phyloP scores from a whole-genome alignment of 2,888 invertebrate genomes.

The Mythimna albipuncta region DNA sequence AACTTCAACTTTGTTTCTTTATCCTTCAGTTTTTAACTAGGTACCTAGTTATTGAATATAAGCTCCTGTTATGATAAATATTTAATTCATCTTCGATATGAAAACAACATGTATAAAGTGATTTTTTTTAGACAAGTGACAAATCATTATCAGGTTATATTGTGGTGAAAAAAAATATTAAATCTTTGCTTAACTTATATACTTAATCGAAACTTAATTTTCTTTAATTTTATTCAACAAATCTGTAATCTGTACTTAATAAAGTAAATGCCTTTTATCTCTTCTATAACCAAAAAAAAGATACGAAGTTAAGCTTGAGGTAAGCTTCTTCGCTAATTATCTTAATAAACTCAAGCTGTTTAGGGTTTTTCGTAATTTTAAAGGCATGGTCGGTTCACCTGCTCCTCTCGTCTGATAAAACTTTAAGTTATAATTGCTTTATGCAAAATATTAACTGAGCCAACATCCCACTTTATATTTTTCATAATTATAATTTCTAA shows the following conservation, averaged over 20 bases:
- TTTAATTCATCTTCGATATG: background rate
- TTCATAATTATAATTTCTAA: constrained; percentile 1
- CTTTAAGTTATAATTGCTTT: constrained; percentile 24
- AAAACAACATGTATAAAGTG: background rate
- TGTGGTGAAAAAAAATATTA: background rate
- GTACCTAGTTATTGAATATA: too few relatives aligned
- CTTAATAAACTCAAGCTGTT: constrained; percentile 47
- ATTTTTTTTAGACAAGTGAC: background rate
- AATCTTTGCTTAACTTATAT: too few relatives aligned
- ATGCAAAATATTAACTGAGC: constrained; percentile 41
- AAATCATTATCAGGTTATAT: background rate
- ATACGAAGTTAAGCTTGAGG: constrained; percentile 10
- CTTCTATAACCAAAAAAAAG: constrained; percentile 19
- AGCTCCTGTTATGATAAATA: too few relatives aligned
- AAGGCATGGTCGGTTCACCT: constrained; percentile 30
- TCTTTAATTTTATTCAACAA: background rate
- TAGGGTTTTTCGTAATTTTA: constrained; percentile 2
- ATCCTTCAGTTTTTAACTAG: background rate
- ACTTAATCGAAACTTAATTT: background rate
- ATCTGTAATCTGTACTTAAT: constrained; percentile 2
- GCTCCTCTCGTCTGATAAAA: constrained; percentile 32
- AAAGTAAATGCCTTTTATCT: constrained; percentile 10
- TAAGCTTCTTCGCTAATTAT: constrained; percentile 27
- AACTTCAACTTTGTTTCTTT: constrained; percentile 5
- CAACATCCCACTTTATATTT: constrained; percentile 3